These are phyloP conservation scores for Caranx ignobilis DNA, from an alignment of 2,113 vertebrate genomes.

Conservation along the genomic window DNA sequence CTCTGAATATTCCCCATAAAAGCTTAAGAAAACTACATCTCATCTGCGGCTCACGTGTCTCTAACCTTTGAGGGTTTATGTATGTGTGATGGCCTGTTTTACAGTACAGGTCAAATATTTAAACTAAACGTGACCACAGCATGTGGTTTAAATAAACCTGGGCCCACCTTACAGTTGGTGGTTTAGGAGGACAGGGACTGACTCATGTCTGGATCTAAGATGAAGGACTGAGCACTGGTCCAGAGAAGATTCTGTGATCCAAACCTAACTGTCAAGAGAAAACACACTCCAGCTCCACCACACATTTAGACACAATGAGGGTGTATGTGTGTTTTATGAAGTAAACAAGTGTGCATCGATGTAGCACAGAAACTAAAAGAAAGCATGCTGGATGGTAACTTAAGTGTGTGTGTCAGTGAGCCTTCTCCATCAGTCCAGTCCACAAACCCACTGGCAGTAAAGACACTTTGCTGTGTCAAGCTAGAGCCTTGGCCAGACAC, in stretches of 20 bases:
- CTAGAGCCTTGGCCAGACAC: constrained; percentile 34
- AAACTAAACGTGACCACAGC: constrained; percentile 51
- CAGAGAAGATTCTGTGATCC: neutral
- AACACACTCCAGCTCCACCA: neutral
- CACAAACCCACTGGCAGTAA: constrained; percentile 33
- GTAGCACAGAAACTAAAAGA: constrained; percentile 2
- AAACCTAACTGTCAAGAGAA: neutral
- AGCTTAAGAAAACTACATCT: neutral
- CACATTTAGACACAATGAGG: neutral
- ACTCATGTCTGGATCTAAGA: constrained; percentile 12
- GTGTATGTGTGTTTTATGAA: neutral
- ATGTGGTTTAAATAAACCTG: constrained; percentile 60
- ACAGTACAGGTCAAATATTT: constrained; percentile 64
- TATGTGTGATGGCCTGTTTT: constrained; percentile 46
- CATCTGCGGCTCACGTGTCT: constrained; percentile 17
- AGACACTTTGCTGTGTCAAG: constrained; percentile 59
- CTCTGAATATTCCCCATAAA: constrained; percentile 4
- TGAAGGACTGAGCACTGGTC: neutral
- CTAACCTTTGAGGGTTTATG: constrained; percentile 13
- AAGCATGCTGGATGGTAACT: neutral
- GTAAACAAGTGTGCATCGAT: neutral
- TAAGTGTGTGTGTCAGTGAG: constrained; percentile 5
- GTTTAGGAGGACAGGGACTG: constrained; percentile 3
- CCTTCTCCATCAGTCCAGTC: constrained; percentile 7
- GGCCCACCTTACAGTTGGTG: constrained; percentile 3